These are phyloP conservation scores for Magallana ariakensis DNA, from an alignment of 1,140 invertebrate genomes.

Conservation along the genomic window DNA sequence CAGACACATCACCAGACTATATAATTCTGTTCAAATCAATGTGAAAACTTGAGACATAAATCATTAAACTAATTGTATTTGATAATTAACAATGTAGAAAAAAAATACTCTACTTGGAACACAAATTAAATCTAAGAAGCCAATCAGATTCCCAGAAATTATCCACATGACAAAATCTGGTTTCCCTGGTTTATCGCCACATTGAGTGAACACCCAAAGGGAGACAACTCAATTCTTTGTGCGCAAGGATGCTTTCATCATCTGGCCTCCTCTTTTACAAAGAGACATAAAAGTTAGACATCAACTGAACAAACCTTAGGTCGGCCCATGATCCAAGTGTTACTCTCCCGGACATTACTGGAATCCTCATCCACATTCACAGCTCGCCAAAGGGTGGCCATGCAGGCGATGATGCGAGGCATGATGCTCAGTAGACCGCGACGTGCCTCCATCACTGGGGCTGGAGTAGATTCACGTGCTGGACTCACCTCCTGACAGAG, in stretches of 20 bases:
- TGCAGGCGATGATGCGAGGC: conserved; percentile 89
- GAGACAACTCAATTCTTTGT: conserved; percentile 16
- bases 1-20: too few species aligned
- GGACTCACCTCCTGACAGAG: conserved; percentile 75
- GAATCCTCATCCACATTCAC: conserved; percentile 78
- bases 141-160: background rate
- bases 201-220: background rate
- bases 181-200: background rate
- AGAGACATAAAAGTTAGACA: background rate
- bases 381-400: conserved; percentile 90
- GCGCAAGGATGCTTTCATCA: conserved; percentile 27
- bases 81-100: too few species aligned
- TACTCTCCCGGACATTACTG: conserved; percentile 76
- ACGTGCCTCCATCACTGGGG: conserved; percentile 83
- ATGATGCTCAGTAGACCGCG: conserved; percentile 89
- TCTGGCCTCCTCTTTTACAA: background rate
- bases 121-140: background rate
- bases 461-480: conserved; percentile 66
- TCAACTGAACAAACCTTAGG: conserved; percentile 71
- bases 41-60: too few species aligned
- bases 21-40: too few species aligned
- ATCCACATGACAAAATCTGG: conserved; percentile 13
- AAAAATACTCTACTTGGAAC: too few species aligned
- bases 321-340: conserved; percentile 77
- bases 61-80: too few species aligned